Percentiles rank a stretch among this genome's conserved stretches.
phyloP scores from a whole-genome alignment of 64 coral and sea anemone species.

The Acropora tenuis region DNA sequence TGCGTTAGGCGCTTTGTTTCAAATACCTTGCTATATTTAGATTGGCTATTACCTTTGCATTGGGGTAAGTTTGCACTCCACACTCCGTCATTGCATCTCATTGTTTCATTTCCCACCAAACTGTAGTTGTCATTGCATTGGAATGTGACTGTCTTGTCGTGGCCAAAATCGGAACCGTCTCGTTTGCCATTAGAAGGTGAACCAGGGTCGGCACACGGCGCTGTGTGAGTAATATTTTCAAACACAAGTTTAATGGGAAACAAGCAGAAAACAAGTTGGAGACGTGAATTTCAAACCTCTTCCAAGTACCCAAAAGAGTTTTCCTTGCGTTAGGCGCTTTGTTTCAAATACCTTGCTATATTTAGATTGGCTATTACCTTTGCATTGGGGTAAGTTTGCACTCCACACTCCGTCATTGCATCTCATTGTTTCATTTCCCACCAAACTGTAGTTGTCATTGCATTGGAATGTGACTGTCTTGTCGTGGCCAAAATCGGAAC shows the following conservation, averaged over 20 bases:
- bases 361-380: background rate
- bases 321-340: too few species aligned
- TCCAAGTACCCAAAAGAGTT: too few species aligned
- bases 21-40: too few species aligned
- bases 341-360: too few species aligned
- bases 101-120: slow-evolving; percentile 13
- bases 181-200: background rate
- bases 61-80: slow-evolving; percentile 17
- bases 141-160: background rate
- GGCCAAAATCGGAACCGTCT: background rate
- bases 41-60: slow-evolving; percentile 28
- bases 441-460: background rate
- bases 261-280: background rate
- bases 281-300: too few species aligned
- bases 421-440: background rate
- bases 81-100: background rate
- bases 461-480: background rate
- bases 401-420: slow-evolving; percentile 34
- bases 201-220: background rate
- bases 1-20: too few species aligned
- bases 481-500: background rate
- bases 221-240: background rate
- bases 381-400: slow-evolving; percentile 4
- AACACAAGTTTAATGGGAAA: too few species aligned
- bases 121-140: background rate